These are phyloP conservation scores for Tautogolabrus adspersus DNA, from an alignment of 2,113 vertebrate genomes.

Conservation along the genomic window DNA sequence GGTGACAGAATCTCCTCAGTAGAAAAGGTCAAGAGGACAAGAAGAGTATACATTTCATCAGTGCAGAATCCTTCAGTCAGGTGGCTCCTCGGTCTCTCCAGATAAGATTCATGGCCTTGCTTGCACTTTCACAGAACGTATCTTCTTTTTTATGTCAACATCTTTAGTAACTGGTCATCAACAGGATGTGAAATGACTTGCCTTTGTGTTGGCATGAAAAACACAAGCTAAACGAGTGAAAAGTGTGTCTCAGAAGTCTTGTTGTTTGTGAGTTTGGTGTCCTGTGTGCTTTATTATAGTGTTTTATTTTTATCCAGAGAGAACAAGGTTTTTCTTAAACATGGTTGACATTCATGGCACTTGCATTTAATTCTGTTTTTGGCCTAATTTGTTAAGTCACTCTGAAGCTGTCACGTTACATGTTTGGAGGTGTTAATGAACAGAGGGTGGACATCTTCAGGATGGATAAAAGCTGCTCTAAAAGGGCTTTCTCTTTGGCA, in stretches of 20 bases:
- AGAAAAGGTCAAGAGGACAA: background rate
- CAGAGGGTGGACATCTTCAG: background rate
- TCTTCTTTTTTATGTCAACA: slow-evolving; percentile 44
- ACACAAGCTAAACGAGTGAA: slow-evolving; percentile 5
- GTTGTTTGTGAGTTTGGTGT: background rate
- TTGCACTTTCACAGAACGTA: background rate
- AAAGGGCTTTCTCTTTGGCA: background rate
- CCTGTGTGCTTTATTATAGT: background rate
- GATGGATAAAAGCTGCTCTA: background rate
- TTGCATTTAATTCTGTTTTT: background rate
- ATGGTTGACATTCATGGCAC: background rate
- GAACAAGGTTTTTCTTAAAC: background rate
- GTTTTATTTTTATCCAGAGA: no score
- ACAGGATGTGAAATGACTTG: slow-evolving; percentile 38
- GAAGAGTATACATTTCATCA: background rate
- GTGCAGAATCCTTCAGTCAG: background rate
- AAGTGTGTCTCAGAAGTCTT: background rate
- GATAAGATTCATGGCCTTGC: slow-evolving; percentile 26
- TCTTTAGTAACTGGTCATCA: slow-evolving; percentile 41
- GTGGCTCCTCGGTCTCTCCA: background rate
- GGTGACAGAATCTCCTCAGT: no score
- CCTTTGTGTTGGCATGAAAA: slow-evolving; percentile 37
- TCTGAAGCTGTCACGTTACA: background rate
- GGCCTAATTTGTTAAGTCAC: slow-evolving; percentile 2
- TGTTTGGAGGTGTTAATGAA: slow-evolving; percentile 6